Evolutionary conservation across 2,113 vertebrate species (phyloP).

Genomic region (Xiphophorus maculatus): DNA sequence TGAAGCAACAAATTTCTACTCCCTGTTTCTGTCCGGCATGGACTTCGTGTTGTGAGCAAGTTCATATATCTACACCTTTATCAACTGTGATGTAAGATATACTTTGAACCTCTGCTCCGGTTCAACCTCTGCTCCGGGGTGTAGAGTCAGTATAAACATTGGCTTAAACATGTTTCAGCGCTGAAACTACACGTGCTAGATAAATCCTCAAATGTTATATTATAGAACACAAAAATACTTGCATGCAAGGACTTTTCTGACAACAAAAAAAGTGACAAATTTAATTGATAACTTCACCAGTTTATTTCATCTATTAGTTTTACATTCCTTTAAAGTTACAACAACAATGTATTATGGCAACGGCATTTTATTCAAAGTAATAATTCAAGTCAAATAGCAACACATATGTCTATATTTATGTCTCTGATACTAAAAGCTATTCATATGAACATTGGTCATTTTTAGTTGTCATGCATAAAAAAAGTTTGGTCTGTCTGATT

Average conservation of each 20-base stretch:
- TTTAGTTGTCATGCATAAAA: neutral
- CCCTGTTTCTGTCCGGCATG: slow-evolving; percentile 4
- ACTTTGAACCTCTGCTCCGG: slow-evolving; percentile 56
- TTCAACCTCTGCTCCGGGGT: neutral
- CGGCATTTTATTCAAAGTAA: neutral
- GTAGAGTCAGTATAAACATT: neutral
- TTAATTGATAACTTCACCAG: neutral
- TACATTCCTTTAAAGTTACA: neutral
- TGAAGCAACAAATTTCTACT: neutral
- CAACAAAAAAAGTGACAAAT: neutral
- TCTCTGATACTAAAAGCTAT: neutral
- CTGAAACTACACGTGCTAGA: neutral
- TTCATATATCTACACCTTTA: slow-evolving; percentile 36
- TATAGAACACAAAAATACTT: neutral
- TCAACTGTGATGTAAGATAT: slow-evolving; percentile 54
- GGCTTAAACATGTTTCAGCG: neutral
- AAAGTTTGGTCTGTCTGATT: neutral
- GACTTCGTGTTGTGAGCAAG: slow-evolving; percentile 57
- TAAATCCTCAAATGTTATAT: neutral
- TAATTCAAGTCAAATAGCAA: neutral
- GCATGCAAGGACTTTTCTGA: neutral
- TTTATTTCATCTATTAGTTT: neutral
- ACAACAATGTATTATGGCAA: neutral
- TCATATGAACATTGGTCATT: neutral
- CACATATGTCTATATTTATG: neutral